phyloP scores from a whole-genome alignment of 2,888 invertebrate genomes.

The Nomada fucata region DNA sequence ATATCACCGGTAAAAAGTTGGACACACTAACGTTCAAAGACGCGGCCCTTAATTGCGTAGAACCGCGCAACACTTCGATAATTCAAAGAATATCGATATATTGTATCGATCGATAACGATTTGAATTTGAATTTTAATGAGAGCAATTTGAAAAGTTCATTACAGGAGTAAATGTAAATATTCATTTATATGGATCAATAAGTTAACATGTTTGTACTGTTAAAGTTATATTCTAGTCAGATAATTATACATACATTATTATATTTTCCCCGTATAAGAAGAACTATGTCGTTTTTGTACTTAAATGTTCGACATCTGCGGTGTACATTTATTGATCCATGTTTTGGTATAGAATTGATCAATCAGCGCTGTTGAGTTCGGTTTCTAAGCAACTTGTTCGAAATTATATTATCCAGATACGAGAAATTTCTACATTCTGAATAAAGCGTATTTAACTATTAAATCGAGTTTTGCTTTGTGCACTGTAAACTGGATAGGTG shows the following conservation, averaged over 20 bases:
- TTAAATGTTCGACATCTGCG: background rate
- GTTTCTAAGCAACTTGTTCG: slow-evolving; percentile 39
- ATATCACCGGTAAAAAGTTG: background rate
- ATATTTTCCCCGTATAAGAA: background rate
- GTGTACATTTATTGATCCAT: slow-evolving; percentile 11
- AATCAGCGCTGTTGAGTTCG: slow-evolving; percentile 31
- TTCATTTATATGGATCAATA: background rate
- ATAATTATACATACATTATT: background rate
- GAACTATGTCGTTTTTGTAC: background rate
- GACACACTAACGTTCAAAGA: background rate
- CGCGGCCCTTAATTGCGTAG: background rate
- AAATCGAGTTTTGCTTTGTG: background rate
- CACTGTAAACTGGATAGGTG: background rate
- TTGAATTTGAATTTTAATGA: slow-evolving; percentile 1
- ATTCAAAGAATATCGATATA: slow-evolving; percentile 28
- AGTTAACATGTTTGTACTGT: background rate
- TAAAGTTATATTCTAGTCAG: background rate
- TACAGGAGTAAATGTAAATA: background rate
- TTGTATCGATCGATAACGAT: slow-evolving; percentile 24
- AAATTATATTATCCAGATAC: background rate
- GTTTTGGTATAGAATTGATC: slow-evolving; percentile 10
- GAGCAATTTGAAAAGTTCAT: background rate
- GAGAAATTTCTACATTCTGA: background rate
- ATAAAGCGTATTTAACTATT: background rate
- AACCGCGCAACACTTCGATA: slow-evolving; percentile 7